These are phyloP conservation scores for Polyploca ridens DNA, from an alignment of 2,888 invertebrate genomes.

Conservation along the genomic window DNA sequence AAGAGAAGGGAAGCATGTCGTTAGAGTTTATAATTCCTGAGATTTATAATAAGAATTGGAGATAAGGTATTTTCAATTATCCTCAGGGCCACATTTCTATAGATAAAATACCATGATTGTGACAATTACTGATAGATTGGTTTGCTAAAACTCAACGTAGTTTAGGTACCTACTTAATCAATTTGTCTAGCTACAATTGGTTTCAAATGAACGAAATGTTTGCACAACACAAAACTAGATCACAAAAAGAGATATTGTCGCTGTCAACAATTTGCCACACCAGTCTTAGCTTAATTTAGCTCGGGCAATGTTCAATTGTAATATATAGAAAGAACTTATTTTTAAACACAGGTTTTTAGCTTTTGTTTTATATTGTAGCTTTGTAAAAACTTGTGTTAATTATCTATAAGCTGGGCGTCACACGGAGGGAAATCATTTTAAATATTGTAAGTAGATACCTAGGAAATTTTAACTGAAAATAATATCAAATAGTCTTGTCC, in stretches of 20 bases:
- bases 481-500: too few species aligned
- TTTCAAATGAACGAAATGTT: constrained; percentile 1
- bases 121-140: neutral
- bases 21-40: too few species aligned
- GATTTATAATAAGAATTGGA: too few species aligned
- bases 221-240: constrained; percentile 6
- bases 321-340: neutral
- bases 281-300: constrained; percentile 12
- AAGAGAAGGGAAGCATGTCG: too few species aligned
- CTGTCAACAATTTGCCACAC: constrained; percentile 7
- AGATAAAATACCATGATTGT: neutral
- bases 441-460: too few species aligned
- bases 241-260: constrained; percentile 3
- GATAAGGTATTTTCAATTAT: too few species aligned
- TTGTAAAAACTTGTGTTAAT: too few species aligned
- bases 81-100: neutral
- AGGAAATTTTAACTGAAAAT: too few species aligned
- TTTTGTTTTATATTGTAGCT: too few species aligned
- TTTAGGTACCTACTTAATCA: neutral
- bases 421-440: too few species aligned
- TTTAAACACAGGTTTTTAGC: too few species aligned
- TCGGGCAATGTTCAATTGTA: neutral
- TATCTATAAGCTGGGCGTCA: too few species aligned
- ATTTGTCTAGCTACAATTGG: neutral
- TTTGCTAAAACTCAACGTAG: neutral